Percentiles rank a stretch among this genome's conserved stretches.
These are phyloP conservation scores for Trogon surrucura DNA, from an alignment of 2,113 vertebrate species.

Conservation along the genomic window DNA sequence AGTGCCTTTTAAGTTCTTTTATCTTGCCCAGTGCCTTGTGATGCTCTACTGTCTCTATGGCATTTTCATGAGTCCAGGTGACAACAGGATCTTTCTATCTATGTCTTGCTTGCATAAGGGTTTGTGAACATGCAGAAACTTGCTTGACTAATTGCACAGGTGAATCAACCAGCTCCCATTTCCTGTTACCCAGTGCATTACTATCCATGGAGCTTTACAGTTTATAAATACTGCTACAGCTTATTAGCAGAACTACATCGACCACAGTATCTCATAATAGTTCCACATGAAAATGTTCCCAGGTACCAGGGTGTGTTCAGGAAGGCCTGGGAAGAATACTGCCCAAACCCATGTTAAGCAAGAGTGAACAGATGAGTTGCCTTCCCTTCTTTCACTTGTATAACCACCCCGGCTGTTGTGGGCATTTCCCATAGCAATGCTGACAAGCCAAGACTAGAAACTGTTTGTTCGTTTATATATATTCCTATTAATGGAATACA, in stretches of 20 bases:
- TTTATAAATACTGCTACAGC: background rate
- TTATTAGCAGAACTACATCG: background rate
- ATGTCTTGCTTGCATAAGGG: background rate
- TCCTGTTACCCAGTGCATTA: background rate
- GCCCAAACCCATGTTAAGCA: background rate
- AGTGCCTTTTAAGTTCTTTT: background rate
- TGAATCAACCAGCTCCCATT: background rate
- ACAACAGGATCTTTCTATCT: background rate
- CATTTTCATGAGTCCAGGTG: background rate
- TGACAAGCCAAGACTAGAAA: background rate
- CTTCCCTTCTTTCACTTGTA: background rate
- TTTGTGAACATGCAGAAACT: background rate
- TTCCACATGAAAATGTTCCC: background rate
- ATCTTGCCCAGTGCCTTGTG: background rate
- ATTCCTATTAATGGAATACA: background rate
- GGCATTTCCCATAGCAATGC: background rate
- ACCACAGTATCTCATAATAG: background rate
- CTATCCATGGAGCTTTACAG: background rate
- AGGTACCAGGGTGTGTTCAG: background rate
- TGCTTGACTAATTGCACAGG: background rate
- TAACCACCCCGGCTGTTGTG: fast-evolving
- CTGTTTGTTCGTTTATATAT: background rate
- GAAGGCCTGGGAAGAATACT: background rate
- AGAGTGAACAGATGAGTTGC: background rate
- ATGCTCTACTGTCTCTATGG: background rate